Conservation (phyloP, 2,797 vertebrate species). For the Etheostoma nigrum region DNA sequence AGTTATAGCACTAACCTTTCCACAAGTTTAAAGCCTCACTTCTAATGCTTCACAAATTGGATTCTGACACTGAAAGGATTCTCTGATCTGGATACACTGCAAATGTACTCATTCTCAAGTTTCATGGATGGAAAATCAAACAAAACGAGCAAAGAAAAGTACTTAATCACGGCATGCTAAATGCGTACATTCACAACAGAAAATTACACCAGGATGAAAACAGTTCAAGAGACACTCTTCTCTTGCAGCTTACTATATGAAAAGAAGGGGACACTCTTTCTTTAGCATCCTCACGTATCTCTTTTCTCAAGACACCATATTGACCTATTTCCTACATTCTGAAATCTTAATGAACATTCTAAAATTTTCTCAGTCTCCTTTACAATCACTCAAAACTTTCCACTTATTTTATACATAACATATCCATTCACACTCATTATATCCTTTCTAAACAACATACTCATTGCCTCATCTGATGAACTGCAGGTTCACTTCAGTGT, state of each 20-base stretch:
- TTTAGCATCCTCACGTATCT: background rate
- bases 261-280: background rate
- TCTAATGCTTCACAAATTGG: constrained; percentile 39
- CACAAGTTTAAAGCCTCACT: constrained; percentile 45
- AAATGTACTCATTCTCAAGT: constrained; percentile 29
- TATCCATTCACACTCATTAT: constrained; percentile 1
- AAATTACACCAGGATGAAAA: constrained; percentile 27
- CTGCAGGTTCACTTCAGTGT: constrained; percentile 34
- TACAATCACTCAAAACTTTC: constrained; percentile 4
- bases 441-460: constrained; percentile 48
- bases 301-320: background rate
- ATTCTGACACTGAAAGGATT: constrained; percentile 24
- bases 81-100: constrained; percentile 38
- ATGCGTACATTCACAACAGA: constrained; percentile 50
- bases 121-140: constrained; percentile 34
- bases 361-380: background rate
- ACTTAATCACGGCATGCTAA: constrained; percentile 61
- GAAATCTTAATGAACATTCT: constrained; percentile 8
- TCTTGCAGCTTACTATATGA: too few relatives aligned
- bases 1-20: constrained; percentile 65
- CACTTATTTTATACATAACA: constrained; percentile 10
- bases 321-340: background rate
- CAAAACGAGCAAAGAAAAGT: constrained; percentile 20
- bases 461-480: constrained; percentile 18
- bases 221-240: constrained; percentile 18